Percentiles rank a stretch among this genome's conserved stretches.
Evolutionary conservation across 2,888 invertebrate genomes (phyloP).

Genomic region (Drosophila ezoana): DNA sequence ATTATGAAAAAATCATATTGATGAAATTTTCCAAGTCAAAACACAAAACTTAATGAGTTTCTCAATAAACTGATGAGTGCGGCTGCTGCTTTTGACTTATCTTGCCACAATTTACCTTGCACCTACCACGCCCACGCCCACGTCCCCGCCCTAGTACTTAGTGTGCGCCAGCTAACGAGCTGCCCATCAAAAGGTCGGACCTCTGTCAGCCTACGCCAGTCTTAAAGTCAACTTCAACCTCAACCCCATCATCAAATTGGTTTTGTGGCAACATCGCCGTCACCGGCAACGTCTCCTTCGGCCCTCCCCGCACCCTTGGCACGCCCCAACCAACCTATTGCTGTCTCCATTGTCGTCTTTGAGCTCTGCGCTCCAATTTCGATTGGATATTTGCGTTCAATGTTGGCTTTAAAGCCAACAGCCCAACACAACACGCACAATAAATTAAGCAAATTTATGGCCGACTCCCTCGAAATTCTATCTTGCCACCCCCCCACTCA

Average conservation of each 20-base stretch:
- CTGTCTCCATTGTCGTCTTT: constrained; percentile 12
- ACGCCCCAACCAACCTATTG: constrained; percentile 1
- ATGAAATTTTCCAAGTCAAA: constrained; percentile 11
- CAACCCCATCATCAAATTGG: constrained; percentile 62
- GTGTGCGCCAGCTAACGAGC: constrained; percentile 42
- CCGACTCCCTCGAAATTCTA: constrained; percentile 14
- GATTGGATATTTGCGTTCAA: constrained; percentile 40
- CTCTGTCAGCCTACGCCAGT: constrained; percentile 29
- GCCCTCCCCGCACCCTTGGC: no score
- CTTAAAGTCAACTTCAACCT: constrained; percentile 32
- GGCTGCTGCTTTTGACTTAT: constrained; percentile 36
- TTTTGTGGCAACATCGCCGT: constrained; percentile 45
- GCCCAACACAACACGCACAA: constrained; percentile 57
- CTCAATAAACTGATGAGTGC: constrained; percentile 31
- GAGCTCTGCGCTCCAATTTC: constrained; percentile 39
- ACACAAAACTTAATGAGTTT: constrained; percentile 44
- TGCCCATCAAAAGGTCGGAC: constrained; percentile 48
- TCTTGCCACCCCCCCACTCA: neutral
- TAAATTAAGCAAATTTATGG: constrained; percentile 77
- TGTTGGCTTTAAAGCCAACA: constrained; percentile 56
- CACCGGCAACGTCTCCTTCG: neutral
- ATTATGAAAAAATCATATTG: constrained; percentile 5
- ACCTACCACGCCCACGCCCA: neutral
- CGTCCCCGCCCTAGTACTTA: neutral
- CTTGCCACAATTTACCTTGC: constrained; percentile 22